Percentiles rank a stretch among this genome's conserved stretches.
Evolutionary conservation across 2,797 vertebrate species (phyloP).

Genomic region (Gallinago nigripennis): DNA sequence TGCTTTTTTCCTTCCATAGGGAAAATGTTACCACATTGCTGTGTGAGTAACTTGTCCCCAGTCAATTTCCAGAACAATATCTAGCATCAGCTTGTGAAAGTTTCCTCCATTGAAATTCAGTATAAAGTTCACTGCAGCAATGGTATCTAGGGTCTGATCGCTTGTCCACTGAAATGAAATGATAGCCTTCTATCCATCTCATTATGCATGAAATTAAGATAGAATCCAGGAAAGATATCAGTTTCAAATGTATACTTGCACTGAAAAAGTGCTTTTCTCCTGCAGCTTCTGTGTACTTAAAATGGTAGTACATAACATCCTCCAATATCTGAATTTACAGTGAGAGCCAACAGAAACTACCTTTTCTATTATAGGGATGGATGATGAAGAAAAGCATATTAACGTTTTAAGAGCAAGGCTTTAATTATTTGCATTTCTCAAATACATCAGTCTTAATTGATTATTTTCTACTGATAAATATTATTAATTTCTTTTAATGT

Average conservation of each 20-base stretch:
- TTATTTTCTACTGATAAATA: not conserved
- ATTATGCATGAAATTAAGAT: not conserved
- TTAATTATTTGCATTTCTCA: not conserved
- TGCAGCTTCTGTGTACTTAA: not conserved
- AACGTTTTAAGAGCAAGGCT: not conserved
- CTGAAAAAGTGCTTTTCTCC: not conserved
- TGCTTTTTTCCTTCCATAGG: not conserved
- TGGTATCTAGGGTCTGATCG: not conserved
- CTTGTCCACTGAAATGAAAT: not conserved
- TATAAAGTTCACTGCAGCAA: not conserved
- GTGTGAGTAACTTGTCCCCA: not conserved
- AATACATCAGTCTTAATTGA: not conserved
- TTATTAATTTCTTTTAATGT: not conserved
- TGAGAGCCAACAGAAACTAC: not conserved
- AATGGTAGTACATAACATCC: not conserved
- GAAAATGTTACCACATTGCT: not conserved
- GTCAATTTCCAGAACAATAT: not conserved
- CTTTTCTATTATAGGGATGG: rapidly evolving
- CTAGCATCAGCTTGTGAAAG: not conserved
- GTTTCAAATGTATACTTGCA: not conserved
- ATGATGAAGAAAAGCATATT: not conserved
- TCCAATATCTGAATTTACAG: not conserved
- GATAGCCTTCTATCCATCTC: not conserved
- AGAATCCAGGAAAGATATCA: not conserved
- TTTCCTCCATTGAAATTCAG: not conserved